A percentile compares a stretch with the other conserved stretches of the same genome.
These are phyloP conservation scores for Pammene fasciana DNA, from an alignment of 2,888 invertebrate genomes.

Conservation along the genomic window DNA sequence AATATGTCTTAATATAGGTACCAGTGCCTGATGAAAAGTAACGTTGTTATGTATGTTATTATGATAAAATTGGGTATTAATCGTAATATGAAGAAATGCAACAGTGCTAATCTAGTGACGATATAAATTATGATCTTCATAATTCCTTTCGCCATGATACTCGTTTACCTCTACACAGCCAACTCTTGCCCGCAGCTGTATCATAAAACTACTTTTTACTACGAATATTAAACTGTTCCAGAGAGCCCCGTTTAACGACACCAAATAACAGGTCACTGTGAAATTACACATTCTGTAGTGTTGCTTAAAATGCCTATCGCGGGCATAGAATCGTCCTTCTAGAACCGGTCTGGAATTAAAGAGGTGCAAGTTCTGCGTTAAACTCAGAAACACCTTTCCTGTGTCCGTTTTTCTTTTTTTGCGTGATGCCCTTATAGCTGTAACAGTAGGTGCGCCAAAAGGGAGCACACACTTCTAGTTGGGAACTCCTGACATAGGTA, in stretches of 20 bases:
- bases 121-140: constrained; percentile 2
- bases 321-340: constrained; percentile 17
- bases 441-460: too few relatives aligned
- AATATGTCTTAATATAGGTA: too few relatives aligned
- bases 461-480: too few relatives aligned
- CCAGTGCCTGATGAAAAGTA: too few relatives aligned
- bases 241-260: constrained; percentile 33
- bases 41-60: too few relatives aligned
- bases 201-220: constrained; percentile 35
- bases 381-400: not conserved
- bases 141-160: constrained; percentile 14
- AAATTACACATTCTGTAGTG: constrained; percentile 34
- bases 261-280: constrained; percentile 29
- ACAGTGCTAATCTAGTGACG: not conserved
- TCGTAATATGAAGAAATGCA: not conserved
- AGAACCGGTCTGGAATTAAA: constrained; percentile 14
- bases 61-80: too few relatives aligned
- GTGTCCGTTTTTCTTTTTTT: not conserved
- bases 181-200: constrained; percentile 38
- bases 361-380: constrained; percentile 8
- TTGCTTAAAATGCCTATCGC: constrained; percentile 21
- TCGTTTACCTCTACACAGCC: constrained; percentile 29
- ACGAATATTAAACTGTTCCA: constrained; percentile 31
- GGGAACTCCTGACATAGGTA: too few relatives aligned
- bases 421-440: too few relatives aligned